Evolutionary conservation across 2,113 vertebrate species (phyloP), one percentile per base, ranked within the genome.

Genomic region (Origma solitaria): DNA sequence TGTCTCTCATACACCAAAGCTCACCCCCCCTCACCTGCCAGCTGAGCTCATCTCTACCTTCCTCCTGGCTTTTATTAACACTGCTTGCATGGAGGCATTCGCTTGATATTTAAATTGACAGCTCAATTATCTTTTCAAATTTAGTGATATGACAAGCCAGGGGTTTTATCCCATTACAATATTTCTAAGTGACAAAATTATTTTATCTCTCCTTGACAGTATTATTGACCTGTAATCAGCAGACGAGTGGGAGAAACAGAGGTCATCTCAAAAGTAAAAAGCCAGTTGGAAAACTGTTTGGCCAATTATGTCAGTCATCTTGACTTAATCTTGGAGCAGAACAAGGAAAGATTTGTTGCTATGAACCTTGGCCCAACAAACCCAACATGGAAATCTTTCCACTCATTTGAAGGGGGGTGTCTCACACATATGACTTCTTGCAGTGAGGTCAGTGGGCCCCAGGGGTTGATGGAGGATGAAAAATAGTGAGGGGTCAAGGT

Each of bases 131-230:
- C 92, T 95, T 96, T 94, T 95, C 95, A 96, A 93, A 96, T 96
- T 96, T 95, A 95, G 88, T 78, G 66, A 73, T 91, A 73, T 87
- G 95, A 96, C 88, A 96, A 95, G 94, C 80, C 81, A 51, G 62
- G 84, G 86, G 54, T 31, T 94, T 96, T 95, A 94, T 92, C 92
- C 91, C 73, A 94, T 95, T 95, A 94, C 66, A 94, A 94, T 95
- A 96, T 97, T 95, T 96, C 96, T 95, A 94, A 95, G 90, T 95
- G 95, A 96, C 94, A 96, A 93, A 95, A 95, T 95, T 95, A 87
- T 96, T 96, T 94, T 96, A 75, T 94, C 93, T 95, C 70, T 86
- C 82, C 91, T 94, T 92, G 92, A 96, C 93, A 94, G 89, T 84
- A 95, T 95, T 95, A 96, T 95, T 96, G 96, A 94, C 93, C 95